phyloP scores from a whole-genome alignment of 2,888 invertebrate genomes.

The Diogma glabrata region DNA sequence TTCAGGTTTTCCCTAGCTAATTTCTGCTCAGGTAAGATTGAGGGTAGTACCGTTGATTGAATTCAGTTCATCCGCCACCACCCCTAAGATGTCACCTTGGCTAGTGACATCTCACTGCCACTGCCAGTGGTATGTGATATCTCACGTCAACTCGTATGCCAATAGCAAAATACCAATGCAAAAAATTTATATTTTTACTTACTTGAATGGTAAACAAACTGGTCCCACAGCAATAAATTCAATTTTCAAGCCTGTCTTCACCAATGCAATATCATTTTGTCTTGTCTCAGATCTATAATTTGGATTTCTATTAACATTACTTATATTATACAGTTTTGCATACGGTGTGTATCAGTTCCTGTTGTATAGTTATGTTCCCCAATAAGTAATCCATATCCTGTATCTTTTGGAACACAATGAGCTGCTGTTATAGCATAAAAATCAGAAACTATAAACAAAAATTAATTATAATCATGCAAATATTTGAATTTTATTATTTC shows the following conservation, averaged over 20 bases:
- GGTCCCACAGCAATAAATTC: conserved; percentile 15
- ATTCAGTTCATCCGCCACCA: too few relatives aligned
- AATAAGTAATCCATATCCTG: conserved; percentile 5
- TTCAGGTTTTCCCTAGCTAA: too few relatives aligned
- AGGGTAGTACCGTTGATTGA: too few relatives aligned
- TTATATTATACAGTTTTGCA: conserved; percentile 13
- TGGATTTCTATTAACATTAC: conserved; percentile 9
- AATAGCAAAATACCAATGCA: too few relatives aligned
- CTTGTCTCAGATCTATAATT: conserved; percentile 8
- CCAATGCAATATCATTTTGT: conserved; percentile 15
- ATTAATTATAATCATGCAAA: not conserved
- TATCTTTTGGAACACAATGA: conserved; percentile 12
- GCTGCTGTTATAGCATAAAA: conserved; percentile 14
- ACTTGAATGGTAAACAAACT: conserved; percentile 18
- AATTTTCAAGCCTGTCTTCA: conserved; percentile 12
- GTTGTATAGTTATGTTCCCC: conserved; percentile 14
- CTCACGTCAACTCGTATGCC: too few relatives aligned
- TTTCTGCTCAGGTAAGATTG: too few relatives aligned
- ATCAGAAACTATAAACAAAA: conserved; percentile 11
- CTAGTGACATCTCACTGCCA: too few relatives aligned
- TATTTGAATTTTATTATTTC: not conserved
- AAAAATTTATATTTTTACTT: too few relatives aligned
- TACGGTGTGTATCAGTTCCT: conserved; percentile 15
- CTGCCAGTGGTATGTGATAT: too few relatives aligned
- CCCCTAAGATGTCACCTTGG: too few relatives aligned